These are phyloP conservation scores for Hippocampus comes DNA, from an alignment of 2,113 vertebrate genomes.

Conservation along the genomic window DNA sequence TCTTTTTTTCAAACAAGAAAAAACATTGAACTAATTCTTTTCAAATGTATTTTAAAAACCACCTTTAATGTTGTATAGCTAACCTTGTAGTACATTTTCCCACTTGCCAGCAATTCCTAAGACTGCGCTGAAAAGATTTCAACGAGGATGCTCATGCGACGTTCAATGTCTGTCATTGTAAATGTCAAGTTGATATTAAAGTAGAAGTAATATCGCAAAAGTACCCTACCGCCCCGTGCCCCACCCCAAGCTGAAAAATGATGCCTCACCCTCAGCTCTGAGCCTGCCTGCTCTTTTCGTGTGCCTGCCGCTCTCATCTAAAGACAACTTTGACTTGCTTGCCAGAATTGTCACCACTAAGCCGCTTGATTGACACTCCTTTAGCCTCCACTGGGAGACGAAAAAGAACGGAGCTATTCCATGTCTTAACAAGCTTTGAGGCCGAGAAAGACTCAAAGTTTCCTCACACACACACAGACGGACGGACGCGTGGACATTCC, in stretches of 20 bases:
- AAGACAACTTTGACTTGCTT: not conserved
- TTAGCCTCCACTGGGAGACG: constrained; percentile 7
- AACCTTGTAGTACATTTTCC: not conserved
- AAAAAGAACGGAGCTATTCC: constrained; percentile 13
- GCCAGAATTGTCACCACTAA: constrained; percentile 50
- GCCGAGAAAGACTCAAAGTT: not conserved
- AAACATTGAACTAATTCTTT: too few species aligned
- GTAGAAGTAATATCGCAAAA: not conserved
- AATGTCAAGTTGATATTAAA: not conserved
- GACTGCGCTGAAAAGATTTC: not conserved
- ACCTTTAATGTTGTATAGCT: too few species aligned
- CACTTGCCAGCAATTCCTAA: not conserved
- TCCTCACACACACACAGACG: too few species aligned
- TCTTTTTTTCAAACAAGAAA: too few species aligned
- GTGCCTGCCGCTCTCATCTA: constrained; percentile 10
- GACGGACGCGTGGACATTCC: constrained; percentile 5
- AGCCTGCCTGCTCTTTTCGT: not conserved
- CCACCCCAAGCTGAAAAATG: not conserved
- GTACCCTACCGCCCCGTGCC: not conserved
- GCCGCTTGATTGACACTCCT: constrained; percentile 35
- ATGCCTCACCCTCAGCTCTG: not conserved
- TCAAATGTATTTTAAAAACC: too few species aligned
- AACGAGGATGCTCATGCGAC: not conserved
- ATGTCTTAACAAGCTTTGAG: constrained; percentile 17
- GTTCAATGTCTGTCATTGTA: not conserved